Percentiles rank a stretch among this genome's conserved stretches.
phyloP scores from a whole-genome alignment of 2,797 vertebrate species.

The Molossus molossus region DNA sequence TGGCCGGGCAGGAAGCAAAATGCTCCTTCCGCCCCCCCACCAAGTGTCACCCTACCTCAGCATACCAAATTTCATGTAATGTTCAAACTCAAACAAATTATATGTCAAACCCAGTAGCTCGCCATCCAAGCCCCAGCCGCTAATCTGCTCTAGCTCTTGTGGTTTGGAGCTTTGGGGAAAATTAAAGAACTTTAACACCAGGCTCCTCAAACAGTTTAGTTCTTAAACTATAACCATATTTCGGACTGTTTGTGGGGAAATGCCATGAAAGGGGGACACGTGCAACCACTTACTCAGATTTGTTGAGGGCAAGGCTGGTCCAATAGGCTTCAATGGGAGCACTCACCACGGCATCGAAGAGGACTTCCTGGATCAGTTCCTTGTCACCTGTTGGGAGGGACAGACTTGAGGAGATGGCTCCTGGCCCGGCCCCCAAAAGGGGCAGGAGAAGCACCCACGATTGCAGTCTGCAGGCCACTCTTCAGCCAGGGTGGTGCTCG shows the following conservation, averaged over 20 bases:
- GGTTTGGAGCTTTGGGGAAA: conserved; percentile 81
- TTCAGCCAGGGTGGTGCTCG: background rate
- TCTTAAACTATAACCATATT: conserved; percentile 84
- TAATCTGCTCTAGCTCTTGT: conserved; percentile 80
- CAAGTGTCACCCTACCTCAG: conserved; percentile 72
- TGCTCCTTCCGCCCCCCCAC: background rate
- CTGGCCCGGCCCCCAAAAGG: background rate
- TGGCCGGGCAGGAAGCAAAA: conserved; percentile 28
- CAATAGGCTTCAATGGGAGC: conserved; percentile 98
- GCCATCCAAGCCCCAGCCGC: conserved; percentile 58
- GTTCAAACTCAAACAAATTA: conserved; percentile 82
- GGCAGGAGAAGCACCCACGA: background rate
- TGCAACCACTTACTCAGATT: conserved; percentile 94
- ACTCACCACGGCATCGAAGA: conserved; percentile 98
- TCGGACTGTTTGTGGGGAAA: conserved; percentile 69
- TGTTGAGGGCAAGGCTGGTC: conserved; percentile 97
- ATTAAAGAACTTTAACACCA: conserved; percentile 86
- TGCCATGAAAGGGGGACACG: conserved; percentile 45
- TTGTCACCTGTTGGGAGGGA: conserved; percentile 93
- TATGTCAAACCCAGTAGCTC: conserved; percentile 73
- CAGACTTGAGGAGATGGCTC: conserved; percentile 23
- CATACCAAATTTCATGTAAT: conserved; percentile 74
- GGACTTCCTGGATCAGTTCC: conserved; percentile 96
- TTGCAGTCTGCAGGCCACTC: background rate
- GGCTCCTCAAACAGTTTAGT: conserved; percentile 74